Evolutionary conservation across 2,888 invertebrate species (phyloP).

Genomic region (Branchipolynoe longqiensis): DNA sequence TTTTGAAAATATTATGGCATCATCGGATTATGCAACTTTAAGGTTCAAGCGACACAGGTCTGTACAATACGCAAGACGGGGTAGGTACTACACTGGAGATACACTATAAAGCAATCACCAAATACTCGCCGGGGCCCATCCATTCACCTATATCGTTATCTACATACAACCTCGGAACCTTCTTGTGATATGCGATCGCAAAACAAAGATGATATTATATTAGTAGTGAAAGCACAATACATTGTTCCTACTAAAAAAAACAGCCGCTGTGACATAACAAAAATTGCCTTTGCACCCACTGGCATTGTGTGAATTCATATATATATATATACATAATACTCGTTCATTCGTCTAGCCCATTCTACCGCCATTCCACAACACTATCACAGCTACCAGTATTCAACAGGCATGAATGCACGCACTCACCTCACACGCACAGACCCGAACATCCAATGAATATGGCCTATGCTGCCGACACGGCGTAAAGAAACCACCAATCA

Average conservation of each 20-base stretch:
- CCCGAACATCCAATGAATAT: neutral
- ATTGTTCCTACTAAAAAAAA: constrained; percentile 8
- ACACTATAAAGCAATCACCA: neutral
- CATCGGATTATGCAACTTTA: too few relatives aligned
- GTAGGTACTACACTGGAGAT: neutral
- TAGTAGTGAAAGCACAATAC: constrained; percentile 20
- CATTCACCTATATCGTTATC: neutral
- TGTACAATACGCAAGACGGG: constrained; percentile 13
- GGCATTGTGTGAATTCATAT: too few relatives aligned
- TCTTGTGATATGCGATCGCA: constrained; percentile 13
- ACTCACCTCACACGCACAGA: neutral
- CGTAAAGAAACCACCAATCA: constrained; percentile 21
- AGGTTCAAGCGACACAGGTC: constrained; percentile 31
- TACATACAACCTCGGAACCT: neutral
- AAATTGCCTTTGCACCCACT: constrained; percentile 23
- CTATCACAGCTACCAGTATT: constrained; percentile 39
- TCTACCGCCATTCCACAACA: neutral
- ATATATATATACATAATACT: constrained; percentile 26
- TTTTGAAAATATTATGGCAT: neutral
- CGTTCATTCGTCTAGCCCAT: neutral
- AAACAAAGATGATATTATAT: constrained; percentile 11
- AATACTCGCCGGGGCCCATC: neutral
- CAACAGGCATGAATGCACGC: neutral
- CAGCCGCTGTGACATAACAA: neutral
- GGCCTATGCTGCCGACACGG: too few relatives aligned